These are phyloP conservation scores for Sisyra terminalis DNA, from an alignment of 2,888 invertebrate genomes.

Conservation along the genomic window DNA sequence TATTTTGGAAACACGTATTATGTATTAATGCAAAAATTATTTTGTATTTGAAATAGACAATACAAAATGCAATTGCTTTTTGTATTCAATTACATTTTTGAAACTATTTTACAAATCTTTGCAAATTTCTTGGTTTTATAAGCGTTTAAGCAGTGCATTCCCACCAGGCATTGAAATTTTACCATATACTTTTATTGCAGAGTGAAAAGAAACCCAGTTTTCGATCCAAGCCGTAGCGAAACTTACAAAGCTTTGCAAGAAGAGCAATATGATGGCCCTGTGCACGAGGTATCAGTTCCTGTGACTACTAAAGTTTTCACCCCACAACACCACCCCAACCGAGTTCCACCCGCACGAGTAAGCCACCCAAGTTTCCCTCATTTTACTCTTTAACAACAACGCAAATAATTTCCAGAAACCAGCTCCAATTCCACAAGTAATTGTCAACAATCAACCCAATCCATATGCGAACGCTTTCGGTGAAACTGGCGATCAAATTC, in stretches of 20 bases:
- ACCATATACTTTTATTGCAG: slow-evolving; percentile 14
- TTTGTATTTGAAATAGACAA: no score
- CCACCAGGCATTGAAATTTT: neutral
- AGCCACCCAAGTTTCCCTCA: slow-evolving; percentile 9
- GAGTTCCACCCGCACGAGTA: slow-evolving; percentile 37
- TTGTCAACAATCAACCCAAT: slow-evolving; percentile 29
- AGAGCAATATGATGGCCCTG: slow-evolving; percentile 43
- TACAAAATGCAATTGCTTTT: no score
- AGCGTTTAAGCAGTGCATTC: no score
- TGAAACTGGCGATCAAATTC: slow-evolving; percentile 62
- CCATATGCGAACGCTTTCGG: slow-evolving; percentile 51
- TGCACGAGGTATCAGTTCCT: slow-evolving; percentile 53
- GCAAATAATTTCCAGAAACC: slow-evolving; percentile 20
- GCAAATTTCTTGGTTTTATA: neutral
- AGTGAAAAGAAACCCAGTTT: slow-evolving; percentile 51
- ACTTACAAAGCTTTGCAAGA: slow-evolving; percentile 78
- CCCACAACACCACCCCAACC: slow-evolving; percentile 35
- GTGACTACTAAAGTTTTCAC: slow-evolving; percentile 63
- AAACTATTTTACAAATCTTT: no score
- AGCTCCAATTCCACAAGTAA: slow-evolving; percentile 17
- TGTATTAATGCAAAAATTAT: no score
- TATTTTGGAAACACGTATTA: no score
- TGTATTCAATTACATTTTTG: no score
- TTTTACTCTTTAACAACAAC: neutral
- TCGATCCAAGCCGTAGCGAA: slow-evolving; percentile 79